Evolutionary conservation across 2,797 vertebrate genomes (phyloP).

Genomic region (Mormyrops attenuatus): DNA sequence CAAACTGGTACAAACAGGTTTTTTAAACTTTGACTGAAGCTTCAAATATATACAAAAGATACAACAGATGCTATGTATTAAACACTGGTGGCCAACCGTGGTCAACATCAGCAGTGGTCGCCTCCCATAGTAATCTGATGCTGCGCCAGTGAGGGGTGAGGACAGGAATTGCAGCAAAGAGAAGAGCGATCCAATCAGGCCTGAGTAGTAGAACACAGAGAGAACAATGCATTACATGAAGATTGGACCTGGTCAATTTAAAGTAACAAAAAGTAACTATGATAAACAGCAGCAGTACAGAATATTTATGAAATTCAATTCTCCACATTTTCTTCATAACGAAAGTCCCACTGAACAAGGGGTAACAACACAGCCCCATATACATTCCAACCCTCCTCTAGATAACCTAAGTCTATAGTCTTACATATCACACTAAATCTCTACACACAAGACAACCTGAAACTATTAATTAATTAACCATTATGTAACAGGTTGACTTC

Average conservation of each 20-base stretch:
- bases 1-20: not conserved
- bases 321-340: not conserved
- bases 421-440: not conserved
- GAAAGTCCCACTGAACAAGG: not conserved
- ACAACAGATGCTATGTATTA: not conserved
- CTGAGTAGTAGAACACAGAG: conserved; percentile 50
- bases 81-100: conserved; percentile 61
- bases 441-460: not conserved
- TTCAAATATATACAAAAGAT: not conserved
- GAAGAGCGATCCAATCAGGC: conserved; percentile 87
- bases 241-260: not conserved
- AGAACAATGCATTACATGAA: not conserved
- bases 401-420: not conserved
- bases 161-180: conserved; percentile 88
- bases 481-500: not conserved
- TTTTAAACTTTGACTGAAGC: not conserved
- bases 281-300: not conserved
- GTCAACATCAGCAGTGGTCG: conserved; percentile 77
- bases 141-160: conserved; percentile 79
- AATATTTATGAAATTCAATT: not conserved
- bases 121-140: conserved; percentile 80
- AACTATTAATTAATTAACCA: not conserved
- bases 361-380: not conserved
- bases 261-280: not conserved
- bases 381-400: not conserved